These are phyloP conservation scores for Catostylus mosaicus DNA, from an alignment of 30 jellyfish, hydroid and myxozoan species.

Conservation along the genomic window DNA sequence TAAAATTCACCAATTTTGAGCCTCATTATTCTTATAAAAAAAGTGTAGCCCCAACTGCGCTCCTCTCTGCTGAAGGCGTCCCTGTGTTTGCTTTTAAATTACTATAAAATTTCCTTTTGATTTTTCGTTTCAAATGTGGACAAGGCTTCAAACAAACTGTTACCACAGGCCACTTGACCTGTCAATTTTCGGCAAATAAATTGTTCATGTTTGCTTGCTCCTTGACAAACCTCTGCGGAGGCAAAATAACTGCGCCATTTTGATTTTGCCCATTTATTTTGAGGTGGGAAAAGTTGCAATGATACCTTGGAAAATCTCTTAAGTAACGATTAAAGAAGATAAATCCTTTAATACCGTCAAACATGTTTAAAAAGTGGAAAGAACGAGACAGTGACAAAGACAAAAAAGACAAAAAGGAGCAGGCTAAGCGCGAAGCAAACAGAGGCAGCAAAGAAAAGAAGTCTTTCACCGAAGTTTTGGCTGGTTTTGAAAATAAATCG, in stretches of 20 bases:
- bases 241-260: neutral
- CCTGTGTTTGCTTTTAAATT: too few relatives aligned
- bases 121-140: too few relatives aligned
- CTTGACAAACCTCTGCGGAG: conserved; percentile 5
- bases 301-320: conserved; percentile 8
- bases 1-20: too few relatives aligned
- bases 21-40: too few relatives aligned
- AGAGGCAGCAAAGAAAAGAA: conserved; percentile 66
- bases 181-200: too few relatives aligned
- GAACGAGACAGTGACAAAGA: conserved; percentile 70
- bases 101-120: too few relatives aligned
- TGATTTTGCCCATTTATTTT: neutral
- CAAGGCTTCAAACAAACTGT: too few relatives aligned
- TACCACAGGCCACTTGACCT: too few relatives aligned
- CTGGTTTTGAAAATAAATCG: conserved; percentile 61
- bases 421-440: conserved; percentile 43
- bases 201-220: too few relatives aligned
- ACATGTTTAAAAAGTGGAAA: conserved; percentile 72
- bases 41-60: too few relatives aligned
- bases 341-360: conserved; percentile 10
- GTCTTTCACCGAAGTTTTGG: conserved; percentile 69
- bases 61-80: too few relatives aligned
- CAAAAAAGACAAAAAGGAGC: conserved; percentile 60
- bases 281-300: neutral
- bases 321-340: conserved; percentile 10